Evolutionary conservation across 2,888 invertebrate species (phyloP).

Genomic region (Spodoptera littoralis): DNA sequence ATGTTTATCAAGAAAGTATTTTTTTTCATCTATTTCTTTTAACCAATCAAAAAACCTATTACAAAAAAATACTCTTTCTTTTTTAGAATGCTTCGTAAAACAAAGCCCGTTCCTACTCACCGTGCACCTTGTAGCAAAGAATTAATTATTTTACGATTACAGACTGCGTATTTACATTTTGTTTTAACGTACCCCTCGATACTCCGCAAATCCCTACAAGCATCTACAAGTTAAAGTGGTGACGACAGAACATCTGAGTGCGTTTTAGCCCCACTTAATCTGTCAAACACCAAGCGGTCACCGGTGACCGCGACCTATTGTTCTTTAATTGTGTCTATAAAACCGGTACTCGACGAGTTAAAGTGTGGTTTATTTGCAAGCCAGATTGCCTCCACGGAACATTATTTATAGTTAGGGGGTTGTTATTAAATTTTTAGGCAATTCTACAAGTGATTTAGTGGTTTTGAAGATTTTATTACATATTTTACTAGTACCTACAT

Average conservation of each 20-base stretch:
- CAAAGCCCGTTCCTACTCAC: neutral
- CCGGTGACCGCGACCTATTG: too few relatives aligned
- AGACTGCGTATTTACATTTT: conserved; percentile 54
- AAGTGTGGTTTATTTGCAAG: conserved; percentile 74
- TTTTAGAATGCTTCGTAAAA: neutral
- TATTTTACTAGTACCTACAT: neutral
- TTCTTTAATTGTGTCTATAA: too few relatives aligned
- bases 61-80: neutral
- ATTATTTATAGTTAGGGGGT: conserved; percentile 73
- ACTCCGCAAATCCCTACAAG: conserved; percentile 58
- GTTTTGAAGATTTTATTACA: conserved; percentile 16
- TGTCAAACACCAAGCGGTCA: too few relatives aligned
- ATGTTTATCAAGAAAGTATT: neutral
- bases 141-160: conserved; percentile 61
- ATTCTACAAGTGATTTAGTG: conserved; percentile 53
- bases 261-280: conserved; percentile 76
- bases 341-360: too few relatives aligned
- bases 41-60: neutral
- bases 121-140: conserved; percentile 20
- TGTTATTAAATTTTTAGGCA: conserved; percentile 65
- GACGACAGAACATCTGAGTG: conserved; percentile 70
- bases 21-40: neutral
- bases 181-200: conserved; percentile 52
- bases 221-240: conserved; percentile 69
- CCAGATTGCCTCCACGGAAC: conserved; percentile 67